Percentiles rank a stretch among this genome's conserved stretches.
Conservation (phyloP, 2,113 vertebrate species). For the Nerophis ophidion region DNA sequence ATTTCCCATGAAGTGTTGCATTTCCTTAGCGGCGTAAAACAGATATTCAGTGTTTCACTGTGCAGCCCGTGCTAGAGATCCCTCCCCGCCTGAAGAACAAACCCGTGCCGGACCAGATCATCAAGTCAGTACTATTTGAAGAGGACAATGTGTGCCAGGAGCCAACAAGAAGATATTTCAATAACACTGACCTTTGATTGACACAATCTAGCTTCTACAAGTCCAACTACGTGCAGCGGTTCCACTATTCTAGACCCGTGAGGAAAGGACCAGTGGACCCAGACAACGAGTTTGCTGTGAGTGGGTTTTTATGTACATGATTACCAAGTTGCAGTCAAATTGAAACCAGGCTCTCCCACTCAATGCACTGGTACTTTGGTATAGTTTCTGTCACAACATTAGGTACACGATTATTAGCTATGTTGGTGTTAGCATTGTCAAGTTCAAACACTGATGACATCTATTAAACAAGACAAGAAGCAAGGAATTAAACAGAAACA, state of each 20-base stretch:
- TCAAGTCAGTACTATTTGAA: slow-evolving; percentile 80
- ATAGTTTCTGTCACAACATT: not conserved
- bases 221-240: slow-evolving; percentile 92
- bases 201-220: slow-evolving; percentile 86
- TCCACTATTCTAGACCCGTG: slow-evolving; percentile 93
- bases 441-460: too few relatives aligned
- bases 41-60: slow-evolving; percentile 98
- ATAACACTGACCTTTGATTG: not conserved
- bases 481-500: too few relatives aligned
- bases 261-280: slow-evolving; percentile 88
- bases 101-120: slow-evolving; percentile 94
- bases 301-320: slow-evolving; percentile 46
- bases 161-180: not conserved
- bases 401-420: too few relatives aligned
- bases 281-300: slow-evolving; percentile 95
- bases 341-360: not conserved
- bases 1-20: not conserved
- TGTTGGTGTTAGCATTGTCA: too few relatives aligned
- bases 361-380: not conserved
- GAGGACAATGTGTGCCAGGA: slow-evolving; percentile 7
- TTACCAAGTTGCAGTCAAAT: not conserved
- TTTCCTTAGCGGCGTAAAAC: slow-evolving; percentile 70
- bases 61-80: slow-evolving; percentile 92
- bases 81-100: slow-evolving; percentile 90
- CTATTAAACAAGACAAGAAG: too few relatives aligned